Evolutionary conservation across 2,888 invertebrate species (phyloP).

Genomic region (Lissonota sp.): DNA sequence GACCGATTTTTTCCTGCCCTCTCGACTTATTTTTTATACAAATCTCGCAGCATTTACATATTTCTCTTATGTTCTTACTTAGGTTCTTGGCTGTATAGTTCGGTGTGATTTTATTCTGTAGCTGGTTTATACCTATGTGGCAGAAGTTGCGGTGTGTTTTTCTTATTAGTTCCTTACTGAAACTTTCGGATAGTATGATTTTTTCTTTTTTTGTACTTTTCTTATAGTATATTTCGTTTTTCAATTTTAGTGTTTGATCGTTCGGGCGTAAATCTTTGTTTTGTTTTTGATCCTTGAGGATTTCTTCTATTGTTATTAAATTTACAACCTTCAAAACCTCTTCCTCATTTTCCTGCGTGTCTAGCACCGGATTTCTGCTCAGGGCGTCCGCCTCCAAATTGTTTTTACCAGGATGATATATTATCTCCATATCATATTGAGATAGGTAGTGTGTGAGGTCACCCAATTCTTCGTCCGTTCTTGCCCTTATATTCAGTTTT

Average conservation of each 20-base stretch:
- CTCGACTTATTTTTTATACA: slow-evolving; percentile 64
- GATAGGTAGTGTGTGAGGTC: too few species aligned
- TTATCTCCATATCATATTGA: too few species aligned
- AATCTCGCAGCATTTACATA: slow-evolving; percentile 52
- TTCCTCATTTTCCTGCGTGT: too few species aligned
- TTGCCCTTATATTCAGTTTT: too few species aligned
- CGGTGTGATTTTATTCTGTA: slow-evolving; percentile 47
- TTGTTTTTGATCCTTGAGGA: neutral
- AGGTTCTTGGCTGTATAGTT: slow-evolving; percentile 59
- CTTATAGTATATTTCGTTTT: neutral
- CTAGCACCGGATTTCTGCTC: too few species aligned
- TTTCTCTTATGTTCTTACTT: slow-evolving; percentile 60
- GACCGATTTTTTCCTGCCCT: neutral
- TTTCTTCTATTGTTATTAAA: too few species aligned
- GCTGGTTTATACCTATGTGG: slow-evolving; percentile 46
- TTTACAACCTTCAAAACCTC: too few species aligned
- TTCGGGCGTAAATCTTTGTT: neutral
- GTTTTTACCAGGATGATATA: too few species aligned
- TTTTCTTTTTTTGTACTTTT: neutral
- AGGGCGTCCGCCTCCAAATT: too few species aligned
- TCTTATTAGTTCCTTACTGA: slow-evolving; percentile 56
- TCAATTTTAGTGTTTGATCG: neutral
- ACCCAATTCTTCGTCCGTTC: neutral
- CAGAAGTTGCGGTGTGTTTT: slow-evolving; percentile 53
- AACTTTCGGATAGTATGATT: neutral